Evolutionary conservation across 1,140 invertebrate genomes (phyloP).

Genomic region (Eubasilissa regina): DNA sequence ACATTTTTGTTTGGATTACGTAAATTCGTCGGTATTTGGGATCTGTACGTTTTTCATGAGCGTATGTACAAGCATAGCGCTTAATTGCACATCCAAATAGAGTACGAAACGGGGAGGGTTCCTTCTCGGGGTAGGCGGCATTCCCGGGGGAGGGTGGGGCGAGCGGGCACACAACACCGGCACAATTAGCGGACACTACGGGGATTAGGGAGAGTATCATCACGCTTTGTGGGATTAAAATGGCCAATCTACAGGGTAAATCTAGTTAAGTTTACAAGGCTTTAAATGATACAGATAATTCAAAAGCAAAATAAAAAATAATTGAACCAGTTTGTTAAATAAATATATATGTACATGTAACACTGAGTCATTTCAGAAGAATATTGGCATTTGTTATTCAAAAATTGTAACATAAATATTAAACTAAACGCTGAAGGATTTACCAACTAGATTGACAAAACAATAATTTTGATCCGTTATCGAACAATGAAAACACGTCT

Average conservation of each 20-base stretch:
- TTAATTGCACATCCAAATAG: slow-evolving; percentile 42
- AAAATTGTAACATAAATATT: no score
- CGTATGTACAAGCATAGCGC: slow-evolving; percentile 11
- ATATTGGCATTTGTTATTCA: no score
- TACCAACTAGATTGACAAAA: no score
- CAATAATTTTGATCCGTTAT: no score
- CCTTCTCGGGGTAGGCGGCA: slow-evolving; percentile 12
- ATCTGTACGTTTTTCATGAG: not conserved
- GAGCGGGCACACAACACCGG: slow-evolving; percentile 20
- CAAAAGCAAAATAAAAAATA: no score
- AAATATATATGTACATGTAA: no score
- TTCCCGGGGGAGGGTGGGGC: slow-evolving; percentile 7
- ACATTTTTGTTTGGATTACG: no score
- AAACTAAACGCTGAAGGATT: no score
- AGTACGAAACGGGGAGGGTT: slow-evolving; percentile 6
- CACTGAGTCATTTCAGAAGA: no score
- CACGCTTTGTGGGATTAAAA: slow-evolving; percentile 28
- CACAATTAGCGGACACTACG: slow-evolving; percentile 40
- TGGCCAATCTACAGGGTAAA: slow-evolving; percentile 6
- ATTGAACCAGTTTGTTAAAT: no score
- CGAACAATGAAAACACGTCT: no score
- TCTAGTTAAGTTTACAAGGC: slow-evolving; percentile 2
- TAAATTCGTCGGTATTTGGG: no score
- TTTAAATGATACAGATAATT: not conserved
- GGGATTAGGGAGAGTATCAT: slow-evolving; percentile 31